Evolutionary conservation across 2,113 vertebrate genomes (phyloP).

Genomic region (Trematomus loennbergii): DNA sequence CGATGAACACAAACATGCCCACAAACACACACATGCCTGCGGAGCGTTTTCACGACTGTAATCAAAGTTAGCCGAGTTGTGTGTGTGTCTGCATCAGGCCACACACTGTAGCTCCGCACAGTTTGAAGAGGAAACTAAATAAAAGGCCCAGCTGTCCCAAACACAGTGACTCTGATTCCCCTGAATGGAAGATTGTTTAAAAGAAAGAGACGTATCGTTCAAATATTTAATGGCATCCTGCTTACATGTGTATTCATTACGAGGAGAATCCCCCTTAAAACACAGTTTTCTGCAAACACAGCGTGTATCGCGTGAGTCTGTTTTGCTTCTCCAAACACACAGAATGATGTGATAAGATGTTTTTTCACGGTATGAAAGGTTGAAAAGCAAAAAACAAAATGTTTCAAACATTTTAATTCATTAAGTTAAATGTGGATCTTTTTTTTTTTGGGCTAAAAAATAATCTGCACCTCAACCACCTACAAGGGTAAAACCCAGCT

Average conservation of each 20-base stretch:
- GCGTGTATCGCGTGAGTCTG: not conserved
- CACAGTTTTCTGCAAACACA: not conserved
- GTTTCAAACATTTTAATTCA: no score
- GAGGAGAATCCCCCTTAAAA: not conserved
- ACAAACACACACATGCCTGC: slow-evolving; percentile 30
- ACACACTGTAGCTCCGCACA: not conserved
- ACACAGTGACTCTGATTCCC: not conserved
- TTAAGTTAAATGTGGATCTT: no score
- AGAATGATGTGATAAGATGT: not conserved
- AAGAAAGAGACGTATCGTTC: not conserved
- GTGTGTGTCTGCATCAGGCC: slow-evolving; percentile 36
- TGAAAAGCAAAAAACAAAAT: no score
- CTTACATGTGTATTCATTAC: not conserved
- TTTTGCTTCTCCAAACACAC: not conserved
- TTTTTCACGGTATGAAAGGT: no score
- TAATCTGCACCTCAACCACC: no score
- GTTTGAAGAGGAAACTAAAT: slow-evolving; percentile 24
- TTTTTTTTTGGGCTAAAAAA: no score
- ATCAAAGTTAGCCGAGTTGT: slow-evolving; percentile 20
- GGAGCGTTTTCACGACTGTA: slow-evolving; percentile 35
- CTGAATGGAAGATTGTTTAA: slow-evolving; percentile 40
- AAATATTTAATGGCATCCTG: not conserved
- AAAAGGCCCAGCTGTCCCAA: slow-evolving; percentile 17
- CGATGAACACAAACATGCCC: slow-evolving; percentile 38
- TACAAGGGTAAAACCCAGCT: no score